Evolutionary conservation across 2,888 invertebrate species (phyloP).

Genomic region (Drosophila antonietae): DNA sequence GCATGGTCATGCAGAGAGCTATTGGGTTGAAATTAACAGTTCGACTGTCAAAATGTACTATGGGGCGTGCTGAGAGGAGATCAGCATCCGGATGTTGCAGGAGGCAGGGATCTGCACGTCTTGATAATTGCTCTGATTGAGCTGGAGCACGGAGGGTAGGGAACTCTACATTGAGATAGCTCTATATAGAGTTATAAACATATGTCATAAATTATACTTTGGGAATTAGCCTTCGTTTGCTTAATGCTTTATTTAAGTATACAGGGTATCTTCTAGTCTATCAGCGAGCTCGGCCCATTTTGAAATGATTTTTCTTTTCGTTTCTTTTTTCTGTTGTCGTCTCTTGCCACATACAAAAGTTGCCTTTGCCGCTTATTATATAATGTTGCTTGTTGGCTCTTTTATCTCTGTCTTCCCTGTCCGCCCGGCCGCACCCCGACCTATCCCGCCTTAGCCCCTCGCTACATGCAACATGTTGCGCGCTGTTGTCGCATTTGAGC

Average conservation of each 20-base stretch:
- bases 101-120: background rate
- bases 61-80: no score
- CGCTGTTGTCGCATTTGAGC: slow-evolving; percentile 14
- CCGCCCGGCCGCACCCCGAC: background rate
- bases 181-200: background rate
- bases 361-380: slow-evolving; percentile 34
- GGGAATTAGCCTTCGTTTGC: no score
- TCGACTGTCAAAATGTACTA: no score
- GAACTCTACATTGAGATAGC: background rate
- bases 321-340: background rate
- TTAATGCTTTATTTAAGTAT: background rate
- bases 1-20: no score
- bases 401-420: background rate
- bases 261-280: slow-evolving; percentile 6
- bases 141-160: no score
- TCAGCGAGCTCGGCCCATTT: background rate
- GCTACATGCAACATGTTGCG: slow-evolving; percentile 53
- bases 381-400: slow-evolving; percentile 30
- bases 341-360: slow-evolving; percentile 25
- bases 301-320: slow-evolving; percentile 3
- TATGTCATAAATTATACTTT: background rate
- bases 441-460: background rate
- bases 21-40: no score
- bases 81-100: background rate
- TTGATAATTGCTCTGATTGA: no score